phyloP scores from a whole-genome alignment of 2,113 vertebrate genomes.

The Hippocampus barbouri region DNA sequence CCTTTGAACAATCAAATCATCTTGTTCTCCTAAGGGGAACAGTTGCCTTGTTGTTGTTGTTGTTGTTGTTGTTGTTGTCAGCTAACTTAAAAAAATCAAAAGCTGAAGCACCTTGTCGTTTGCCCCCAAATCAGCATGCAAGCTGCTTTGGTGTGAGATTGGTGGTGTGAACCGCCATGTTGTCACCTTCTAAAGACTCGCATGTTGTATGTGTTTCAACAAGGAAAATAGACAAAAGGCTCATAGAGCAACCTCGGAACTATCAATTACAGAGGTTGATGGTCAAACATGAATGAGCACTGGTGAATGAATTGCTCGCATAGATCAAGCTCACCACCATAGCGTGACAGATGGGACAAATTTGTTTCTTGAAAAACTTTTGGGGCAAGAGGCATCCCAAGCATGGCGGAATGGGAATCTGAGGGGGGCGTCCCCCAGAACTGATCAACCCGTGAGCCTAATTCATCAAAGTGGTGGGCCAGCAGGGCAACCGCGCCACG shows the following conservation, averaged over 20 bases:
- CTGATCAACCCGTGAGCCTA: no score
- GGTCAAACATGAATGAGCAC: no score
- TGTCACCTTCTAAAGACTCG: not conserved
- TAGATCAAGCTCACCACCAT: no score
- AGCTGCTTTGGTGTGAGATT: conserved; percentile 44
- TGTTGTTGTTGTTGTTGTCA: conserved; percentile 48
- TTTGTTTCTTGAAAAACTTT: no score
- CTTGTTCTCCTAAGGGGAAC: conserved; percentile 41
- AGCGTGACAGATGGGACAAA: no score
- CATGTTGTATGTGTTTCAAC: not conserved
- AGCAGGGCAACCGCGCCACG: no score
- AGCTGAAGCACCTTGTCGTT: conserved; percentile 48
- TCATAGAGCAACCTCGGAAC: not conserved
- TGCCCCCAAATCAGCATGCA: conserved; percentile 65
- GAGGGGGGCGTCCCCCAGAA: no score
- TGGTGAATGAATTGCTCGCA: no score
- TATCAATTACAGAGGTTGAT: no score
- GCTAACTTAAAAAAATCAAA: conserved; percentile 55
- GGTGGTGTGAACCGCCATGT: conserved; percentile 54
- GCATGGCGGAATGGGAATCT: no score
- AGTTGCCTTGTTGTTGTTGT: conserved; percentile 34
- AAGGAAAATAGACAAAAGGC: not conserved
- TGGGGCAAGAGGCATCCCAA: no score
- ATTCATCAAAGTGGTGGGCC: no score
- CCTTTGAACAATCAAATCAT: conserved; percentile 62